These are phyloP conservation scores for Dipodomys stephensi DNA, from an alignment of 2,113 vertebrate species.

Conservation along the genomic window DNA sequence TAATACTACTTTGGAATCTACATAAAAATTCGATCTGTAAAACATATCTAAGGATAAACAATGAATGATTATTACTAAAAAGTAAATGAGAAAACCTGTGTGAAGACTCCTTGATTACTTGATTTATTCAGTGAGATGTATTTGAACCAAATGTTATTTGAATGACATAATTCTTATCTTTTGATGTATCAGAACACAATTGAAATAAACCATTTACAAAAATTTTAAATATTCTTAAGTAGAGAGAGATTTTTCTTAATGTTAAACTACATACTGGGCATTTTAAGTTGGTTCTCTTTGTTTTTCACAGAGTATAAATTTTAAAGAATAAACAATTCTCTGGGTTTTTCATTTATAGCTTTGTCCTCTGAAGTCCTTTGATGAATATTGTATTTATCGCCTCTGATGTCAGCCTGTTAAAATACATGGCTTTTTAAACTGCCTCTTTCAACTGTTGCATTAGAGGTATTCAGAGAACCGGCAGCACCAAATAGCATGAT, in stretches of 20 bases:
- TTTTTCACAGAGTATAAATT: slow-evolving; percentile 19
- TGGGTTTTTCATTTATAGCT: slow-evolving; percentile 58
- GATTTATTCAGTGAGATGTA: not conserved
- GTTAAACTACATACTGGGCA: not conserved
- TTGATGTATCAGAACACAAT: not conserved
- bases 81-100: not conserved
- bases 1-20: not conserved
- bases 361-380: slow-evolving; percentile 79
- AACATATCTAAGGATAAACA: not conserved
- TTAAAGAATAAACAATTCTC: slow-evolving; percentile 63
- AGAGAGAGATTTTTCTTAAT: slow-evolving; percentile 30
- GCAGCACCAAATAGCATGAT: slow-evolving; percentile 24
- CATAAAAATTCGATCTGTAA: not conserved
- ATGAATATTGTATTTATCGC: slow-evolving; percentile 85
- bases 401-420: slow-evolving; percentile 73
- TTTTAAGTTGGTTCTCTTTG: slow-evolving; percentile 17
- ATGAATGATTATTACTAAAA: not conserved
- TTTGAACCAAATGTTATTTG: not conserved
- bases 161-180: not conserved
- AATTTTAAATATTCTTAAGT: slow-evolving; percentile 15
- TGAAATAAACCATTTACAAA: not conserved
- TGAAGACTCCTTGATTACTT: not conserved
- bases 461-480: slow-evolving; percentile 43
- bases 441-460: slow-evolving; percentile 79
- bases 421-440: slow-evolving; percentile 73